Evolutionary conservation across 2,113 vertebrate genomes (phyloP), one percentile per base, ranked within the genome.

Genomic region (Bucco capensis): DNA sequence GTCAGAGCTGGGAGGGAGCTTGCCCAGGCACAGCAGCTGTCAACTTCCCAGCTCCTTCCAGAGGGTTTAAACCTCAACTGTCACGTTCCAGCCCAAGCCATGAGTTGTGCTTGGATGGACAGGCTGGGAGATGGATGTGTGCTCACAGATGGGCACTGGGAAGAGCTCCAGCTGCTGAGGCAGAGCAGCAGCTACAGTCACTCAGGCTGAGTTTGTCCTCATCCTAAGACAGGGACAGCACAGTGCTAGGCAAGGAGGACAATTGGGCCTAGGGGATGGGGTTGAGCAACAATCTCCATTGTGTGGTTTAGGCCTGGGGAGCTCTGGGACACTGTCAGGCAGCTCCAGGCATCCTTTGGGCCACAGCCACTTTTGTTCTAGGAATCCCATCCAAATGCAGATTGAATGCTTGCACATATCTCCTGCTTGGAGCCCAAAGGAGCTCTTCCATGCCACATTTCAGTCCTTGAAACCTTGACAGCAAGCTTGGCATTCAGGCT

Each of bases 351-450:
- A 14, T 27, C 42, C 79, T 61, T 44, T 91, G 87, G 74, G 82
- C 33, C 42, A 66, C 14, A 38, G 58, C 53, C 89, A 61, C 38
- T 85, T 87, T 87, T 82, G 71, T 93, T 91, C 74, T 58, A 73
- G 74, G 85, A 89, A 73, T 66, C n/a, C 27, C 37, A 37, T 49
- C 54, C 73, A 87, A 79, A 87, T 33, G 47, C 67, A 85, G 60
- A 28, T 76, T 80, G 22, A 58, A 57, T 54, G 71, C 75, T 91
- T 73, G 50, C 33, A 42, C 40, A 42, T 15, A 42, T n/a, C n/a
- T n/a, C n/a, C n/a, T n/a, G n/a, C n/a, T n/a, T n/a, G n/a, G n/a
- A n/a, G n/a, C n/a, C n/a, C n/a, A n/a, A n/a, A n/a, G n/a, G n/a
- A n/a, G n/a, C n/a, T n/a, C n/a, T n/a, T n/a, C n/a, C n/a, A n/a